Evolutionary conservation across 2,888 invertebrate genomes (phyloP), one percentile per base, ranked within the genome.

Genomic region (Lasioglossum figueresi): DNA sequence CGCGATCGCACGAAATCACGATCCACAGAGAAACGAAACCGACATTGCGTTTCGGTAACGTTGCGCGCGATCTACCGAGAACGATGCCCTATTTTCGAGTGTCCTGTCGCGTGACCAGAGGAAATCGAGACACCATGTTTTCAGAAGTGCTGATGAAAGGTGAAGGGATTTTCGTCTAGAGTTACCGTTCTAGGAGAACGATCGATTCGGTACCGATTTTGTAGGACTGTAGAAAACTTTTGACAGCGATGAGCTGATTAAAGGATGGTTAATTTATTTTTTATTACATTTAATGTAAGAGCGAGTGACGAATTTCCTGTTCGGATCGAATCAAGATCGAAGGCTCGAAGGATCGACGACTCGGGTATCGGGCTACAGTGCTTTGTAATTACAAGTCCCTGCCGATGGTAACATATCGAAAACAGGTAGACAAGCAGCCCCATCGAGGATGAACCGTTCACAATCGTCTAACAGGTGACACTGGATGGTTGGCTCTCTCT

Each of bases 1-100:
- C 59, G 68, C 56, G 85, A 85, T 85, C 76, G 63, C 79, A 66
- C 81, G 77, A 73, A 79, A 89, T 89, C 82, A 70, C 76, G 81
- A 75, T 83, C 77, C 27, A 52, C 37, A 12, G 34, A n/a, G 56
- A 40, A 76, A 75, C 73, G 80, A 83, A 75, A 82, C 31, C 56
- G 76, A 86, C 79, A 86, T 88, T 75, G 56, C 83, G 79, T 71
- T 82, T n/a, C 45, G 40, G 4, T n/a, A 6, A 14, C 73, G 75
- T 66, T 52, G 70, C 43, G 70, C 59, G 40, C 75, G 45, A 34
- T 71, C 23, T 43, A 37, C 43, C 78, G 73, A 52, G 37, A 77
- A 66, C 78, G 74, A 10, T 81, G 80, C 70, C 80, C 80, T 68
- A 76, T 40, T 76, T 81, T 63, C 71, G 66, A 31, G 34, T 34